Base-by-base conservation (phyloP, 2,888 invertebrate genomes). In the Lasioglossum figueresi region DNA sequence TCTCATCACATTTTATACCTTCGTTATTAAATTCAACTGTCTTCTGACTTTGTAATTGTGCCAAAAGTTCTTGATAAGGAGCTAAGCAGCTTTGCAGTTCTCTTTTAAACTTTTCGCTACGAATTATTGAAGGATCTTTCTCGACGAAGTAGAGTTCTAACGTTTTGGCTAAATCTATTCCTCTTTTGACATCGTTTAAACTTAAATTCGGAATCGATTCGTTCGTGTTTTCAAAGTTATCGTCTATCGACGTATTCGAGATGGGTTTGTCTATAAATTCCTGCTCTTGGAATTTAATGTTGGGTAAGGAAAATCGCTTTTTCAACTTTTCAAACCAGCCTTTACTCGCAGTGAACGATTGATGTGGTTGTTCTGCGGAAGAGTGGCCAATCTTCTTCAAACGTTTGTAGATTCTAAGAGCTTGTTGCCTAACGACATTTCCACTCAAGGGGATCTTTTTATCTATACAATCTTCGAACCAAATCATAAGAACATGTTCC, bases 301-400 rank as follows among this genome's bases (percentile, higher is more conserved):
- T 87, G 80, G 85, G 80, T 56, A 88, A 82, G 77, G 83, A 31
- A 76, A 79, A 86, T 63, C 82, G 82, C 84, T 83, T 84, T 81
- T 86, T 80, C 80, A 88, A 80, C 82, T 87, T 85, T 76, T 83
- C 85, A 63, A 88, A 85, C 88, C 87, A 88, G 19, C 86, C 88
- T 76, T 88, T 89, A 81, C 88, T 90, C 66, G 88, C 88, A 43
- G 63, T 73, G 85, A 89, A 87, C 37, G 85, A 80, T 74, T 79
- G 79, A 79, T 81, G 83, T 84, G 83, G 59, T 84, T 40, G 80
- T 70, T 45, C 83, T 78, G 85, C 77, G 83, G 48, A 76, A 82
- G 82, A 82, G 80, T 83, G 80, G 52, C 84, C 84, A 86, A 80
- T 84, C 59, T 84, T 79, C 79, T 79, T 82, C 83, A 86, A 86